These are phyloP conservation scores for Muschampia plurimacula DNA, from an alignment of 2,888 invertebrate species.

Conservation along the genomic window DNA sequence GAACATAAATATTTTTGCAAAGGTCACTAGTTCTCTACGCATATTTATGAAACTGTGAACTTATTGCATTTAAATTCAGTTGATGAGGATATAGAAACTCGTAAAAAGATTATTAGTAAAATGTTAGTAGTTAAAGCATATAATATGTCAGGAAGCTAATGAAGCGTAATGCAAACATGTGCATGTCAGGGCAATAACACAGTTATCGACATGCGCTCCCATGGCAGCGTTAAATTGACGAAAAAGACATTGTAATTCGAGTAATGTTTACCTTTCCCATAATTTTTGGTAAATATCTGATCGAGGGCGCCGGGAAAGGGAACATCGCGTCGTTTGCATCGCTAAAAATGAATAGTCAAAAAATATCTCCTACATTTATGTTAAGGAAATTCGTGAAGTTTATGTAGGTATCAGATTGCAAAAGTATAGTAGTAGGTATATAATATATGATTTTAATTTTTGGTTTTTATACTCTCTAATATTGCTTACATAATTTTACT, in stretches of 20 bases:
- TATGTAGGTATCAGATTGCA: too few relatives aligned
- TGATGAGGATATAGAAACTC: background rate
- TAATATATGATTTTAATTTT: too few relatives aligned
- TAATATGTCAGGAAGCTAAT: conserved; percentile 35
- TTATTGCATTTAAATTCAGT: background rate
- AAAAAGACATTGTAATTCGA: conserved; percentile 73
- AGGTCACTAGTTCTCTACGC: too few relatives aligned
- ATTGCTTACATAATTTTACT: too few relatives aligned
- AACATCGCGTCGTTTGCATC: background rate
- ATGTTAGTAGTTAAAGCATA: background rate
- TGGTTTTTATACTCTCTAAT: too few relatives aligned
- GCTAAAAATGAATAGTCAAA: conserved; percentile 9
- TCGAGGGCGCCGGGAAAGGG: conserved; percentile 53
- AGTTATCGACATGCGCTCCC: conserved; percentile 56
- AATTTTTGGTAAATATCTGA: conserved; percentile 71
- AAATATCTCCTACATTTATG: too few relatives aligned
- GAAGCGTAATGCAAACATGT: conserved; percentile 46
- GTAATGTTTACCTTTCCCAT: conserved; percentile 82
- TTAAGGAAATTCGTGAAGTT: too few relatives aligned
- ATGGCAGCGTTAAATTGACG: conserved; percentile 59
- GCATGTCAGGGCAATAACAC: conserved; percentile 49
- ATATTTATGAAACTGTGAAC: too few relatives aligned
- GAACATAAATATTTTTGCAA: too few relatives aligned
- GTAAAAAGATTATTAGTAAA: background rate
- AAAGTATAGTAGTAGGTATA: too few relatives aligned